Percentiles rank a stretch among this genome's conserved stretches.
Conservation (phyloP, 2,113 vertebrate species). For the Vulpes lagopus region DNA sequence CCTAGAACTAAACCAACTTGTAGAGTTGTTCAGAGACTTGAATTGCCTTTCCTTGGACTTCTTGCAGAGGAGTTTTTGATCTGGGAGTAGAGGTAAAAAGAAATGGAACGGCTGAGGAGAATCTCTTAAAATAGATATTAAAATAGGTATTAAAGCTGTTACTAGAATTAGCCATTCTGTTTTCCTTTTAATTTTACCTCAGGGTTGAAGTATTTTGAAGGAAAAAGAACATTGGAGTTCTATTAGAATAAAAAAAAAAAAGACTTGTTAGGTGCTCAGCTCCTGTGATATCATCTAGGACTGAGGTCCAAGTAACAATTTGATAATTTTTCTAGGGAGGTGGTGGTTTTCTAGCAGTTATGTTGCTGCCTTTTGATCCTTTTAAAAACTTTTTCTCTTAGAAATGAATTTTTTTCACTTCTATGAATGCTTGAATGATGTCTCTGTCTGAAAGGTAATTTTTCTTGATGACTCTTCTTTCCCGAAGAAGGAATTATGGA, state of each 20-base stretch:
- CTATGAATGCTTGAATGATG: not conserved
- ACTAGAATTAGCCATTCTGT: conserved; percentile 22
- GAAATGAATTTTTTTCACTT: not conserved
- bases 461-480: not conserved
- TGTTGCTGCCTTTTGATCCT: conserved; percentile 2
- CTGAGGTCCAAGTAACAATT: not conserved
- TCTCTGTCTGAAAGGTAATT: not conserved
- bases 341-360: not conserved
- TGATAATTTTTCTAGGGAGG: conserved; percentile 37
- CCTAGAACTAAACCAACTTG: conserved; percentile 7
- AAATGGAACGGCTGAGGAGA: not conserved
- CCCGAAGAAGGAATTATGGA: not conserved
- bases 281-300: not conserved
- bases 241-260: not conserved
- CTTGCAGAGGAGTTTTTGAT: not conserved
- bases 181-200: conserved; percentile 43
- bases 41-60: not conserved
- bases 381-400: conserved; percentile 32
- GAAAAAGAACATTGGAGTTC: not conserved
- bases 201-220: not conserved
- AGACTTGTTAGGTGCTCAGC: not conserved
- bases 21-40: not conserved
- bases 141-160: conserved; percentile 32
- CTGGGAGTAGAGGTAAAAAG: not conserved
- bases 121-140: conserved; percentile 49